These are phyloP conservation scores for Drosophila imparisetae DNA, from an alignment of 2,888 invertebrate species.

Conservation along the genomic window DNA sequence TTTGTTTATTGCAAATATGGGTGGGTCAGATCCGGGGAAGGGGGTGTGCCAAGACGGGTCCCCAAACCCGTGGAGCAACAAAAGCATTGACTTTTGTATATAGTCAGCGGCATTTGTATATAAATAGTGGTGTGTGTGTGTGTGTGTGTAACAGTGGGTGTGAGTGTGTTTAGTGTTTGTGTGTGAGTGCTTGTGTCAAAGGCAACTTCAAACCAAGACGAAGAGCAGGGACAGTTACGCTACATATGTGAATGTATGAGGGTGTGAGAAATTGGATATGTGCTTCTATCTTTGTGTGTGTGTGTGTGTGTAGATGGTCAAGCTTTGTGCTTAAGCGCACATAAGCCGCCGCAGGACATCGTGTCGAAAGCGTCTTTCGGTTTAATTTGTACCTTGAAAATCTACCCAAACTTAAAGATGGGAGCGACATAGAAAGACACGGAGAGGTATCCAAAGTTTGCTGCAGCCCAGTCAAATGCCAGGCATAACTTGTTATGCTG, in stretches of 20 bases:
- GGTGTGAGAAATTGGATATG: conserved; percentile 27
- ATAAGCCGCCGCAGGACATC: conserved; percentile 75
- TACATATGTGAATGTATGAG: conserved; percentile 18
- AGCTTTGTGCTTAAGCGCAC: conserved; percentile 79
- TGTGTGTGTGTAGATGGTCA: conserved; percentile 55
- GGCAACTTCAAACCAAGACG: conserved; percentile 46
- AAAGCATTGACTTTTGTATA: conserved; percentile 79
- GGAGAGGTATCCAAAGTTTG: conserved; percentile 29
- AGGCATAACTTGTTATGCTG: conserved; percentile 69
- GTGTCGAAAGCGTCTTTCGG: conserved; percentile 60
- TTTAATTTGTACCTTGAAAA: conserved; percentile 65
- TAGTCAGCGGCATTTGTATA: conserved; percentile 76
- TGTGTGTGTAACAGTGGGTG: conserved; percentile 23
- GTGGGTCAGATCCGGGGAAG: conserved; percentile 40
- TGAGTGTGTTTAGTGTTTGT: conserved; percentile 10
- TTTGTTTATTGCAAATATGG: conserved; percentile 71
- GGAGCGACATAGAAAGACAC: neutral
- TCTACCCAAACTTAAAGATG: conserved; percentile 59
- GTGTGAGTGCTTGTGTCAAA: conserved; percentile 59
- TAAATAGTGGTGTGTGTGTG: conserved; percentile 65
- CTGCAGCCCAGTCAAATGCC: conserved; percentile 16
- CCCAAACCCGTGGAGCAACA: conserved; percentile 50
- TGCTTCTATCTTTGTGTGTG: conserved; percentile 33
- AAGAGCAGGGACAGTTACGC: conserved; percentile 22
- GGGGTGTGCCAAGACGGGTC: conserved; percentile 33